Base-by-base conservation (phyloP, 2,113 vertebrate species). In the Platycercus adscitus region DNA sequence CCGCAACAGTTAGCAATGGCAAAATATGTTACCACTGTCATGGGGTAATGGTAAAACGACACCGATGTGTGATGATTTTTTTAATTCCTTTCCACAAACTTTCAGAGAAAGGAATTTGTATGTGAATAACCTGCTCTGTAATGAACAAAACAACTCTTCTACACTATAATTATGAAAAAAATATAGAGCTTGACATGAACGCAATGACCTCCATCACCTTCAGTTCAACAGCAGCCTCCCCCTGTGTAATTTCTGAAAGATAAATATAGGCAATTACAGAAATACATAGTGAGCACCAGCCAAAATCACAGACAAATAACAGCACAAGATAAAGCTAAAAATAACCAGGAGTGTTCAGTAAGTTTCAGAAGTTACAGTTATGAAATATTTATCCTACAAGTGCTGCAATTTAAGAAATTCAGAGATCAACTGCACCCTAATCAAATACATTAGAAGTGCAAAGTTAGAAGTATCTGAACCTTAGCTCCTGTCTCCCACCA, bases 21-120 rank as follows among this genome's bases (percentile, higher is more conserved):
- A 70, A 5, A 8, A 29, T 9, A 11, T 11, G 5, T 33, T 70
- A 29, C 0, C 0, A 15, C 0, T 72, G 37, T 12, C 61, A 65
- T 4, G 52, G 29, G 8, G 7, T 16, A 41, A 49, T 7, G 15
- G 41, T 11, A 81, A 47, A 76, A 73, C 12, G 17, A 84, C 29
- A 24, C 6, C 25, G 26, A 72, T 2, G 26, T 19, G 13, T 3
- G 0, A 25, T 16, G 17, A 44, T 33, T 50, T 49, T 79, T 77
- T 35, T 0, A 43, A 64, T 23, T 73, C 33, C 24, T 43, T 58
- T 60, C 69, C 61, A 82, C 64, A 78, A 75, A 21, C 15, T 35
- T 24, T 75, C 31, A 50, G 21, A 82, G 77, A 44, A 84, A 61
- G 21, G 11, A 68, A 70, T 56, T 70, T 28, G 2, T 52, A 3